These are phyloP conservation scores for Pristionchus mayeri DNA, from an alignment of 2,888 invertebrate genomes.

Conservation along the genomic window DNA sequence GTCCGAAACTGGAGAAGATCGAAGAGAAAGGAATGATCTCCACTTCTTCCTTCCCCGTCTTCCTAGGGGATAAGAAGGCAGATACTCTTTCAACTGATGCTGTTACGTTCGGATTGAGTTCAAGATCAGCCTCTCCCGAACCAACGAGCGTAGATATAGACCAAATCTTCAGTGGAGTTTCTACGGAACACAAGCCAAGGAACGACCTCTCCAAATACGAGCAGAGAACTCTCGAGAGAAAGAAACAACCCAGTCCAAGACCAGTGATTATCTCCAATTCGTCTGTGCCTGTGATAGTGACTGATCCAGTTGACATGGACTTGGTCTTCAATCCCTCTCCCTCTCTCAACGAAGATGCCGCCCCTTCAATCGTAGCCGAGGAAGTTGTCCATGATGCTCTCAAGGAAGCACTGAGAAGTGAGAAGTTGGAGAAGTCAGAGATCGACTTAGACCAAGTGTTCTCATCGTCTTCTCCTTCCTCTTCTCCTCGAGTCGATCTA, in stretches of 20 bases:
- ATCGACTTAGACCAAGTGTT: conserved; percentile 28
- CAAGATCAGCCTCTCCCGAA: neutral
- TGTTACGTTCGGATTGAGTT: neutral
- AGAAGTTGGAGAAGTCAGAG: neutral
- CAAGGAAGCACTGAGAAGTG: neutral
- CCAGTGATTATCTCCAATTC: neutral
- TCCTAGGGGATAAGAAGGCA: neutral
- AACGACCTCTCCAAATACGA: conserved; percentile 33
- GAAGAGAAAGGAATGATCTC: conserved; percentile 29
- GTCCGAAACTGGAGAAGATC: conserved; percentile 1
- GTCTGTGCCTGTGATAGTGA: neutral
- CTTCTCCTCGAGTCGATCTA: neutral
- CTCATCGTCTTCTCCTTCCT: neutral
- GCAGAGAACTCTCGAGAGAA: neutral
- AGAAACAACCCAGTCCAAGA: neutral
- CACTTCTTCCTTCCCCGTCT: neutral
- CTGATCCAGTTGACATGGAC: conserved; percentile 13
- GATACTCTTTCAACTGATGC: neutral
- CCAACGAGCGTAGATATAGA: neutral
- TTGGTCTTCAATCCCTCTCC: neutral
- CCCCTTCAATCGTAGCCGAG: neutral
- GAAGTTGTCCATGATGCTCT: neutral
- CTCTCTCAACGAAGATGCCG: neutral
- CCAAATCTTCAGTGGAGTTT: conserved; percentile 31
- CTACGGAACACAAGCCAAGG: neutral